Conservation (phyloP, 2,888 invertebrate genomes). For the Orthosia gracilis region DNA sequence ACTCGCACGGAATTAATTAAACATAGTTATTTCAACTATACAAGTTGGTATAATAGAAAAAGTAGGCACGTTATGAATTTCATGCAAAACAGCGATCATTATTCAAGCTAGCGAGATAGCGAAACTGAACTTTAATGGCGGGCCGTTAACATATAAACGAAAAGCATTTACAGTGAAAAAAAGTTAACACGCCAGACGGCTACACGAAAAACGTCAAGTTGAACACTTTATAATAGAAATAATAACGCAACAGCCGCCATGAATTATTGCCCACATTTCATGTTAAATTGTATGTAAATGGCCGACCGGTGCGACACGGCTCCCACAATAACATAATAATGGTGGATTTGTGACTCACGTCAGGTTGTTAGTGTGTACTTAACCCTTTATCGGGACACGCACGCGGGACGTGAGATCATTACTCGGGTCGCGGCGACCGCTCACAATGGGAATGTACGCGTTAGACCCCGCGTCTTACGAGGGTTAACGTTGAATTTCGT, state of each 20-base stretch:
- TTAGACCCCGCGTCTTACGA: conserved; percentile 67
- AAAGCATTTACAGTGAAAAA: conserved; percentile 75
- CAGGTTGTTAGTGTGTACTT: conserved; percentile 91
- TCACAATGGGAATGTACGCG: conserved; percentile 75
- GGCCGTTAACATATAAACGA: conserved; percentile 80
- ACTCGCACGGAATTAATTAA: conserved; percentile 76
- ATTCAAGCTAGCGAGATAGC: conserved; percentile 76
- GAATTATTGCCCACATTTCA: conserved; percentile 90
- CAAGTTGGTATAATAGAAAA: conserved; percentile 65
- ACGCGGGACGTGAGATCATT: conserved; percentile 90
- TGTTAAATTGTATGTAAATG: conserved; percentile 91
- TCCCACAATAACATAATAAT: conserved; percentile 91
- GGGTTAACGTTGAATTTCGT: conserved; percentile 71
- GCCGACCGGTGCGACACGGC: conserved; percentile 87
- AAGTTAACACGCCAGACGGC: conserved; percentile 82
- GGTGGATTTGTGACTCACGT: conserved; percentile 91
- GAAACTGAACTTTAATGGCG: conserved; percentile 77
- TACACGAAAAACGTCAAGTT: conserved; percentile 85
- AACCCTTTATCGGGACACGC: conserved; percentile 91
- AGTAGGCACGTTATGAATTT: conserved; percentile 69
- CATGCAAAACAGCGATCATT: conserved; percentile 78
- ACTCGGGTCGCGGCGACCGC: conserved; percentile 82
- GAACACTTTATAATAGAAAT: conserved; percentile 90
- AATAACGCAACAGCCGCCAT: conserved; percentile 87
- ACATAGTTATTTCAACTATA: conserved; percentile 70